Conservation (phyloP, 2,113 vertebrate genomes). For the human (Homo sapiens) region DNA sequence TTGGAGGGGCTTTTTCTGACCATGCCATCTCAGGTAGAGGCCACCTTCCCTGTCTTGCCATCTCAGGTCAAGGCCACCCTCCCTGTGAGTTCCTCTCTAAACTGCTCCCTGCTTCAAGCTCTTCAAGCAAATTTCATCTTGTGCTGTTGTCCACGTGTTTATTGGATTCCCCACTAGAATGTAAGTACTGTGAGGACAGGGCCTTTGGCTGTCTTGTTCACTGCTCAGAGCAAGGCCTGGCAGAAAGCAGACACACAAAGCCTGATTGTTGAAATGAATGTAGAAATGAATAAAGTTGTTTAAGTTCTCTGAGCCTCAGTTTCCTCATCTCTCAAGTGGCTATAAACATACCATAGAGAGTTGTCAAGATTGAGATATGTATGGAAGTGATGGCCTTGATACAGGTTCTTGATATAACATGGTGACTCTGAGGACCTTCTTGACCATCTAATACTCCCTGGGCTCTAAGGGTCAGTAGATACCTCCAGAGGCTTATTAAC, state of each 20-base stretch:
- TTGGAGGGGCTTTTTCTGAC: not conserved
- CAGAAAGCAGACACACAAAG: not conserved
- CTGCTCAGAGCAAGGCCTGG: not conserved
- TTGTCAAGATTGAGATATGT: not conserved
- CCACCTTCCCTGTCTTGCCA: too few relatives aligned
- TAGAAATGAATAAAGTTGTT: not conserved
- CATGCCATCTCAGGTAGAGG: accelerated
- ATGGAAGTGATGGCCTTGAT: not conserved
- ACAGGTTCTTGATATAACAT: not conserved
- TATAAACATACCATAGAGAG: not conserved
- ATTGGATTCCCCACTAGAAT: not conserved
- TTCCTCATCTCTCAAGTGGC: not conserved
- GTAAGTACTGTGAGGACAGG: not conserved
- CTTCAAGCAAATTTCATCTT: not conserved
- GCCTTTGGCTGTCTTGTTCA: not conserved
- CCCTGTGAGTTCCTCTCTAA: not conserved
- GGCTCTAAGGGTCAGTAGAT: accelerated
- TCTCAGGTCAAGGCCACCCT: not conserved
- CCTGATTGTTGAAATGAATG: not conserved
- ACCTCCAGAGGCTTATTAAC: not conserved
- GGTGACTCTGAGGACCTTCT: not conserved
- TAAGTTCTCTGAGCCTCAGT: not conserved
- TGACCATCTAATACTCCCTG: not conserved
- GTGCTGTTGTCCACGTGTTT: not conserved
- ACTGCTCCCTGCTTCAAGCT: not conserved